phyloP scores from a whole-genome alignment of 2,888 invertebrate species.

The Listrodromus nycthemerus region DNA sequence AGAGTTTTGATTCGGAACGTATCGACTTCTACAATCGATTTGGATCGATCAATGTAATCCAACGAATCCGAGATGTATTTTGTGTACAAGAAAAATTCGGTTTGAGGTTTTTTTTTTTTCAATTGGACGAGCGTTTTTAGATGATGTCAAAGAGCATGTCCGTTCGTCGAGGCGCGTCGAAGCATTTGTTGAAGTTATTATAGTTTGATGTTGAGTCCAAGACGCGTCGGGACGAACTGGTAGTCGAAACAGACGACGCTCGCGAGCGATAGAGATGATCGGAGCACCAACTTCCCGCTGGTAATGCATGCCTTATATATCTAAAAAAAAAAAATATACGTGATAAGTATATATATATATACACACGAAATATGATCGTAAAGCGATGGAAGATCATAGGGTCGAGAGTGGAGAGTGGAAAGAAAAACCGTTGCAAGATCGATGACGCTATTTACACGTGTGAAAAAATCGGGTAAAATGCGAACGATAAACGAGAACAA shows the following conservation, averaged over 20 bases:
- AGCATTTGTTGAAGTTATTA: slow-evolving; percentile 77
- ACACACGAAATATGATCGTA: slow-evolving; percentile 16
- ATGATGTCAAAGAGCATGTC: slow-evolving; percentile 29
- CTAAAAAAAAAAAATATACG: slow-evolving; percentile 71
- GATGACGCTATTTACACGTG: slow-evolving; percentile 26
- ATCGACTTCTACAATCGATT: not conserved
- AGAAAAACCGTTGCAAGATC: slow-evolving; percentile 22
- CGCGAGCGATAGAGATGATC: slow-evolving; percentile 29
- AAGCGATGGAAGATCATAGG: slow-evolving; percentile 13
- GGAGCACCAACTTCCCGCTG: slow-evolving; percentile 76
- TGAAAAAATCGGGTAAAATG: slow-evolving; percentile 18
- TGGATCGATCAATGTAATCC: not conserved
- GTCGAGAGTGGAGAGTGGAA: slow-evolving; percentile 13
- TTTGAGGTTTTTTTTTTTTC: not conserved
- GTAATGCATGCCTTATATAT: slow-evolving; percentile 82
- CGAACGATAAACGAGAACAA: slow-evolving; percentile 12
- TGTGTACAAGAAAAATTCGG: not conserved
- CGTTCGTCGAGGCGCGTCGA: slow-evolving; percentile 67
- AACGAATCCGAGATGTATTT: not conserved
- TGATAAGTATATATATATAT: slow-evolving; percentile 38
- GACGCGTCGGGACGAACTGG: slow-evolving; percentile 32
- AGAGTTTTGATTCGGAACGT: not conserved
- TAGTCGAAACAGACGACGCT: slow-evolving; percentile 8
- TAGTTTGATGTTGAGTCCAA: slow-evolving; percentile 70
- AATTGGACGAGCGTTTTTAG: not conserved